A percentile compares a stretch with the other conserved stretches of the same genome.
Conservation (phyloP, 2,888 invertebrate genomes). For the Nymphalis c-album region DNA sequence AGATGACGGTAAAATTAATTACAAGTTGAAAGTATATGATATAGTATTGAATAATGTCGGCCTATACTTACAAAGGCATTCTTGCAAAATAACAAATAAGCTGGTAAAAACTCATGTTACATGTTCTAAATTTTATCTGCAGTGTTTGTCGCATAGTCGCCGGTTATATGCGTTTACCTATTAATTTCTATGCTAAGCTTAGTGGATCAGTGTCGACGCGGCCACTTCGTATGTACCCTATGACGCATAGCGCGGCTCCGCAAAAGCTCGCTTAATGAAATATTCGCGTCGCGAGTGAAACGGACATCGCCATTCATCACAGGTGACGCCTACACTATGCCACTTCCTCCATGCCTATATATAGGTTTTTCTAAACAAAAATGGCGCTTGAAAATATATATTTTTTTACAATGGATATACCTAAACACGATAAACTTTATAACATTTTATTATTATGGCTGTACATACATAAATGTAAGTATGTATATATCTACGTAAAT, state of each 20-base stretch:
- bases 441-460: background rate
- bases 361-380: constrained; percentile 17
- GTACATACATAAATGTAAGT: background rate
- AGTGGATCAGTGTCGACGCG: constrained; percentile 73
- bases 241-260: constrained; percentile 73
- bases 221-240: constrained; percentile 64
- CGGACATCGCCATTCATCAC: constrained; percentile 72
- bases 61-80: no score
- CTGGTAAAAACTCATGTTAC: constrained; percentile 18
- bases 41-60: no score
- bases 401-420: background rate
- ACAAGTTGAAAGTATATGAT: no score
- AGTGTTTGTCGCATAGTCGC: constrained; percentile 51
- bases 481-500: constrained; percentile 20
- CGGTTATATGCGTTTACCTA: constrained; percentile 58
- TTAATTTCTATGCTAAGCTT: constrained; percentile 75
- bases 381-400: background rate
- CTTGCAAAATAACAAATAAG: no score
- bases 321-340: constrained; percentile 60
- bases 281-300: constrained; percentile 71
- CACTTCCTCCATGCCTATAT: constrained; percentile 42
- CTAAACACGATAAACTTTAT: background rate
- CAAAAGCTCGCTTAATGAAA: constrained; percentile 74
- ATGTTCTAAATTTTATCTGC: constrained; percentile 31
- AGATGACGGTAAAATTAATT: no score